Base-by-base conservation (phyloP, 2,113 vertebrate genomes). In the Sinocyclocheilus grahami region DNA sequence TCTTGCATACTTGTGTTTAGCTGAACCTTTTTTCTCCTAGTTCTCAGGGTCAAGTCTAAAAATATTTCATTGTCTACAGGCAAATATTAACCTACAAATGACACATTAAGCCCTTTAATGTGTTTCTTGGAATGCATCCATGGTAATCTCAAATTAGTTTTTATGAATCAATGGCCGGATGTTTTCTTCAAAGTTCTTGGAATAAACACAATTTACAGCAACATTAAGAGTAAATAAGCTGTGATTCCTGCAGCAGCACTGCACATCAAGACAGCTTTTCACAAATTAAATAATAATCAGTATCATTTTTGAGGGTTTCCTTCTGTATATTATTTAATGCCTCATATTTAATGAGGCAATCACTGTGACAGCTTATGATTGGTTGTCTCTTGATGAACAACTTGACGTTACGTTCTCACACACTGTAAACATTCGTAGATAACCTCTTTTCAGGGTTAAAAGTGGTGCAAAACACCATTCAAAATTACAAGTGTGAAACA, bases 81-180 rank as follows among this genome's bases (percentile, higher is more conserved):
- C 16, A 79, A 65, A 80, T 65, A 78, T 80, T 0, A 58, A 80
- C n/a, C 24, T 27, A 53, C 69, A 42, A 27, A 48, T 65, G 39
- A 65, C 13, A 71, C 30, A 27, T 27, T 46, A 71, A 22, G 33
- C 20, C 63, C 24, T 58, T 13, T 48, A 65, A 30, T 86, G 67
- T 86, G 67, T 79, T 33, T 78, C 69, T 81, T 80, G 77, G 85
- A 81, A 33, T 58, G 55, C 53, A 74, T 33, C 60, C 79, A 81
- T 24, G 37, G 9, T 81, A 58, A 6, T 71, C 67, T 55, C 48
- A 33, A 74, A 2, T 51, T 74, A 48, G 51, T 69, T 71, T 33
- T 30, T 55, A 80, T 33, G 4, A 82, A 18, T 58, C 18, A 48
- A 63, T 65, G 69, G 16, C 27, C 14, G 39, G 55, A 76, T 76